Evolutionary conservation across 2,888 invertebrate genomes (phyloP).

Genomic region (Ganaspis brasiliensis): DNA sequence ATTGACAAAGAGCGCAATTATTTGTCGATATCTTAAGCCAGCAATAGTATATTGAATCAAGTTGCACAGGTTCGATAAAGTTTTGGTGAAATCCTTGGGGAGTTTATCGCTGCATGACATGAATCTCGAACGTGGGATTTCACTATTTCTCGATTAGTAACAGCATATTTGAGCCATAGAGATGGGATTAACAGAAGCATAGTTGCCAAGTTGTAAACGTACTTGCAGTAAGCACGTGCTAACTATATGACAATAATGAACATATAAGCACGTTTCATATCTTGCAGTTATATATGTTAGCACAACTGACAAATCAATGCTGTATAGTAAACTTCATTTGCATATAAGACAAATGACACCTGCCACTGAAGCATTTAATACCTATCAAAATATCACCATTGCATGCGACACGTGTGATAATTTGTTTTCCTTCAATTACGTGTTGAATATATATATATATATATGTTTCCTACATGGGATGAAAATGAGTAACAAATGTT

Average conservation of each 20-base stretch:
- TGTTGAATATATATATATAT: too few species aligned
- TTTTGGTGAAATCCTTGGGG: conserved; percentile 13
- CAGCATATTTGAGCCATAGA: conserved; percentile 17
- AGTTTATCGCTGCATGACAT: conserved; percentile 15
- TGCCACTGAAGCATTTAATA: neutral
- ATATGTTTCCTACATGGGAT: too few species aligned
- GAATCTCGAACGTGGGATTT: conserved; percentile 36
- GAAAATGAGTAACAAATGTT: too few species aligned
- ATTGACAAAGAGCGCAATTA: neutral
- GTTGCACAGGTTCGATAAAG: neutral
- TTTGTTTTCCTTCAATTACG: neutral
- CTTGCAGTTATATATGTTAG: neutral
- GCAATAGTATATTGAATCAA: neutral
- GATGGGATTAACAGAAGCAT: conserved; percentile 20
- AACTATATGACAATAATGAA: neutral
- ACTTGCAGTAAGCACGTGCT: neutral
- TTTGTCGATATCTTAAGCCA: neutral
- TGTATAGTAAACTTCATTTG: neutral
- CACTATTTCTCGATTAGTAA: conserved; percentile 16
- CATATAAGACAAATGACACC: conserved; percentile 7
- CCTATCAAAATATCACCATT: neutral
- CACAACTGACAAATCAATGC: neutral
- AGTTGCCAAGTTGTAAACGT: neutral
- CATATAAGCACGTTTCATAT: conserved; percentile 23
- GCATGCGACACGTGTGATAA: neutral